A percentile compares a stretch with the other conserved stretches of the same genome.
These are phyloP conservation scores for Parelbella ahira DNA, from an alignment of 2,888 invertebrate genomes.

Conservation along the genomic window DNA sequence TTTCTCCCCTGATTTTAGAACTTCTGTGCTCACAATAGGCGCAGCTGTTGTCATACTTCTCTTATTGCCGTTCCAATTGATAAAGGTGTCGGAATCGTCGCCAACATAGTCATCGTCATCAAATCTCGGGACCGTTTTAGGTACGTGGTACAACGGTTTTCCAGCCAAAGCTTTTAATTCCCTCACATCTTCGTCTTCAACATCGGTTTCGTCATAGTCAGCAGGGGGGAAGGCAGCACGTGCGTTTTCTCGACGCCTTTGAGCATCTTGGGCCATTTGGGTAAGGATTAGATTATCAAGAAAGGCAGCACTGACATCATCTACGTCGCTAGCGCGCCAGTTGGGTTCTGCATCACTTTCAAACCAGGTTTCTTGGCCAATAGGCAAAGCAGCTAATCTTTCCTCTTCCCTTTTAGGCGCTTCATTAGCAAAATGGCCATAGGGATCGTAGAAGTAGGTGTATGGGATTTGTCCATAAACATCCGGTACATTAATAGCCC, in stretches of 20 bases:
- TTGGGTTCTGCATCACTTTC: slow-evolving; percentile 75
- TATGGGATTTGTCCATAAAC: slow-evolving; percentile 65
- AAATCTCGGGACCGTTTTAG: slow-evolving; percentile 63
- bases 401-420: slow-evolving; percentile 82
- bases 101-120: slow-evolving; percentile 65
- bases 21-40: slow-evolving; percentile 44
- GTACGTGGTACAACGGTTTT: slow-evolving; percentile 73
- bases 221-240: slow-evolving; percentile 64
- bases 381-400: slow-evolving; percentile 81
- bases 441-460: slow-evolving; percentile 68
- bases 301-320: slow-evolving; percentile 82
- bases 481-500: slow-evolving; percentile 58
- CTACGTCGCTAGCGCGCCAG: slow-evolving; percentile 66
- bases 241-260: slow-evolving; percentile 69
- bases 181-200: slow-evolving; percentile 83
- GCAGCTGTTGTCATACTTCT: slow-evolving; percentile 64
- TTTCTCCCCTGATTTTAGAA: slow-evolving; percentile 75
- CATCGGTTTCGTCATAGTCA: slow-evolving; percentile 62
- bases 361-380: slow-evolving; percentile 85
- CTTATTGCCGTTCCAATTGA: slow-evolving; percentile 75
- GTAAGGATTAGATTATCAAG: slow-evolving; percentile 84
- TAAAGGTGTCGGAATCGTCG: slow-evolving; percentile 70
- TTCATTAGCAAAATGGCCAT: slow-evolving; percentile 79
- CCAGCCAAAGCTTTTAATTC: slow-evolving; percentile 83
- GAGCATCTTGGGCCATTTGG: slow-evolving; percentile 82